phyloP scores from a whole-genome alignment of 2,888 invertebrate genomes.

The Hylaea fasciaria region DNA sequence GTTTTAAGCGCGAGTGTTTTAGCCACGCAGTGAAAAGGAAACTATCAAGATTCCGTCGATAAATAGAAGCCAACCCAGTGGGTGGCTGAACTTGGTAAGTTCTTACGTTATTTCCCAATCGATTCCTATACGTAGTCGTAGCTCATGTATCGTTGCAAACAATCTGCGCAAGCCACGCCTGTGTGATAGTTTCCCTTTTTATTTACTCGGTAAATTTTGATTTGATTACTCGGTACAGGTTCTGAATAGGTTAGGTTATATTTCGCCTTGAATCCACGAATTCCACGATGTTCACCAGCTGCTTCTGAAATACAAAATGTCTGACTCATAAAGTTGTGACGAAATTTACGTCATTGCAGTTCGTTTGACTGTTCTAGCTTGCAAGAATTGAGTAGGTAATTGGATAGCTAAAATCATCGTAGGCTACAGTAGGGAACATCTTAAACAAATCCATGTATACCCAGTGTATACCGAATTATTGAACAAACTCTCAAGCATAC shows the following conservation, averaged over 20 bases:
- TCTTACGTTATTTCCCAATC: constrained; percentile 39
- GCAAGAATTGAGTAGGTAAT: no score
- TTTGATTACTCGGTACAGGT: no score
- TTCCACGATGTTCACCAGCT: constrained; percentile 23
- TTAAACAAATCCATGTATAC: no score
- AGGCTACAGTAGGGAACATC: no score
- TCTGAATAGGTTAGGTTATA: constrained; percentile 28
- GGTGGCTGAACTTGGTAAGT: constrained; percentile 90
- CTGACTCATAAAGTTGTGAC: constrained; percentile 48
- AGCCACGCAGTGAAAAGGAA: constrained; percentile 84
- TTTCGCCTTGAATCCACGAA: constrained; percentile 41
- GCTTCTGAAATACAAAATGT: constrained; percentile 40
- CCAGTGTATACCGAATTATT: no score
- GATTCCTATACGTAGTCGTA: not conserved
- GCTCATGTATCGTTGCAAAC: not conserved
- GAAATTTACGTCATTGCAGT: constrained; percentile 55
- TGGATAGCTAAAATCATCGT: no score
- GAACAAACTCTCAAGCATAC: no score
- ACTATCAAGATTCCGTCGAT: constrained; percentile 93
- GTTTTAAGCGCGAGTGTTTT: constrained; percentile 80
- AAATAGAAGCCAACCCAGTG: constrained; percentile 91
- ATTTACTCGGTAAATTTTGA: not conserved
- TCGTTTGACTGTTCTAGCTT: not conserved
- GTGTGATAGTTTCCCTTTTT: not conserved
- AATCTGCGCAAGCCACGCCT: constrained; percentile 9